Evolutionary conservation across 2,888 invertebrate genomes (phyloP), one percentile per base, ranked within the genome.

Genomic region (Drosophila diplacantha): DNA sequence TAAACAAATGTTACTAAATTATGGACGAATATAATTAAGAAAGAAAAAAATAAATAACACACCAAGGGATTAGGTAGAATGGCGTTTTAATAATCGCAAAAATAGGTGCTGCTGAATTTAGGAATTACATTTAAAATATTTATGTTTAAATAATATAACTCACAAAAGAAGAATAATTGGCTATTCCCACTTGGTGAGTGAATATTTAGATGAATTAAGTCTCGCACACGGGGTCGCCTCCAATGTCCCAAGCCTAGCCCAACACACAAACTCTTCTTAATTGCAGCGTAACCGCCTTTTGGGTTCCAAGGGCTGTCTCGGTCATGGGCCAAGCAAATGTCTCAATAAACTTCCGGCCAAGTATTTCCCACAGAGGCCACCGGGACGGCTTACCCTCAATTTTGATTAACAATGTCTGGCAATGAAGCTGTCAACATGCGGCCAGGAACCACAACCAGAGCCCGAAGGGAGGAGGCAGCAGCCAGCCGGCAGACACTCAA

Each of bases 331-430:
- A 65, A 74, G 71, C 59, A 69, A 81, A 76, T 81, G 72, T 74
- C 73, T 70, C 71, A 71, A 74, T 75, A 73, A 71, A 74, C 75
- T 72, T 55, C 65, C 72, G 74, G 64, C 69, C 70, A 38, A 61
- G 54, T 47, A 20, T 47, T 20, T 47, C 20, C 46, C 31, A 20
- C 46, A 32, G 63, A 46, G 65, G 50, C 47, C 52, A 46, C 35
- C 66, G 72, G 71, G 74, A 72, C 68, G 67, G 74, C 74, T 83
- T 81, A 83, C 78, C 83, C 75, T 83, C 78, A 81, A 83, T 83
- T 81, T 81, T 81, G 83, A 81, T 81, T 81, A 81, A 81, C 81
- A 81, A 78, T 81, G 83, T 75, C 83, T 78, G 83, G 74, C 74
- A 73, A 83, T 78, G 78, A 73, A 81, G 81, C 77, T 81, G 83